phyloP scores from a whole-genome alignment of 2,113 vertebrate species.

The Calidris pygmaea region DNA sequence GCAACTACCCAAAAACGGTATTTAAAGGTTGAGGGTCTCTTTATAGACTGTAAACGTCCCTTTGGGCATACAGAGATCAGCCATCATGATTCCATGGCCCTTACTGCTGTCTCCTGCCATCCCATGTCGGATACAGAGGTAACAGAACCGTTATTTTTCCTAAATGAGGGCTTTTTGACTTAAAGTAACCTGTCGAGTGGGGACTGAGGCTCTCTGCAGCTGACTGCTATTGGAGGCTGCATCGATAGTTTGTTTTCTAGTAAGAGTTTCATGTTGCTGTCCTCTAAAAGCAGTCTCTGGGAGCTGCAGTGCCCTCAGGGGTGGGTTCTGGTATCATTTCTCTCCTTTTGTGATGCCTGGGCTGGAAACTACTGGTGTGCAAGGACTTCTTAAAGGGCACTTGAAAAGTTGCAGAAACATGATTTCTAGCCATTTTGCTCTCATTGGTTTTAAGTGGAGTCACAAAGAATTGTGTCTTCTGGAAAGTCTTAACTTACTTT shows the following conservation, averaged over 20 bases:
- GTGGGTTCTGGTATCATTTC: background rate
- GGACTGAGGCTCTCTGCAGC: background rate
- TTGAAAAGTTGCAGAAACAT: background rate
- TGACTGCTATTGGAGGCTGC: background rate
- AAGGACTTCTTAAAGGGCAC: background rate
- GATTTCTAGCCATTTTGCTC: background rate
- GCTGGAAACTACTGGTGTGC: background rate
- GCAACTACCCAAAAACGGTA: fast-evolving
- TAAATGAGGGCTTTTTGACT: background rate
- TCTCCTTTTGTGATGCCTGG: fast-evolving
- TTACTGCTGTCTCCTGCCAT: background rate
- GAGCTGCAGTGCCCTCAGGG: fast-evolving
- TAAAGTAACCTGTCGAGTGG: background rate
- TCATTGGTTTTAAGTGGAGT: background rate
- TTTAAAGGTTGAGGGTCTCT: fast-evolving
- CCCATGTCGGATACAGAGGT: background rate
- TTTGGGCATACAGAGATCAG: fast-evolving
- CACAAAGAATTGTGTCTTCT: background rate
- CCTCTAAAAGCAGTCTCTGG: fast-evolving
- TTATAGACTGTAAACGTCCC: fast-evolving
- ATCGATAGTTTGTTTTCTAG: fast-evolving
- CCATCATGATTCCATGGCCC: fast-evolving
- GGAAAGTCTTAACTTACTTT: background rate
- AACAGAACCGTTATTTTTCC: fast-evolving
- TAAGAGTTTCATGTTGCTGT: background rate